A percentile compares a stretch with the other conserved stretches of the same genome.
Evolutionary conservation across 2,888 invertebrate species (phyloP).

Genomic region (Cremastobaeus sp.): DNA sequence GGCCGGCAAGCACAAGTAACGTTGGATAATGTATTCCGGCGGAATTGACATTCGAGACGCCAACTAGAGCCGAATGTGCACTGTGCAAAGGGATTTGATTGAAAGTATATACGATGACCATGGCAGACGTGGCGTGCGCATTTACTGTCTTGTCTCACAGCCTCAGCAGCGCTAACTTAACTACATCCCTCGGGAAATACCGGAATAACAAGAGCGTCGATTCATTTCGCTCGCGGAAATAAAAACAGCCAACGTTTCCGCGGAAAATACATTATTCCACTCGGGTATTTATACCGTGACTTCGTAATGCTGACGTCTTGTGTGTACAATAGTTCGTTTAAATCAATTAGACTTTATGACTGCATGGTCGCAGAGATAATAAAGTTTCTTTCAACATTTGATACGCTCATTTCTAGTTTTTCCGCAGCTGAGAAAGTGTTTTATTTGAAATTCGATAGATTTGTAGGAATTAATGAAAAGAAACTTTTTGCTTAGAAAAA

Average conservation of each 20-base stretch:
- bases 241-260: conserved; percentile 31
- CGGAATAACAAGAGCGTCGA: conserved; percentile 45
- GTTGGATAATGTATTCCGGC: conserved; percentile 64
- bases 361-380: conserved; percentile 26
- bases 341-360: conserved; percentile 54
- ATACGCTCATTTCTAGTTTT: conserved; percentile 7
- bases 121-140: conserved; percentile 66
- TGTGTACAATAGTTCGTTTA: conserved; percentile 26
- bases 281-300: conserved; percentile 27
- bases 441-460: conserved; percentile 41
- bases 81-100: conserved; percentile 64
- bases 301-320: conserved; percentile 37
- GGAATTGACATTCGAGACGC: conserved; percentile 63
- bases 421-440: conserved; percentile 25
- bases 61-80: conserved; percentile 49
- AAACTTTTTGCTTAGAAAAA: neutral
- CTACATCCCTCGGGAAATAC: conserved; percentile 43
- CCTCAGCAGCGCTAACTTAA: conserved; percentile 65
- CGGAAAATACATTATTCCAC: conserved; percentile 42
- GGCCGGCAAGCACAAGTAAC: conserved; percentile 58
- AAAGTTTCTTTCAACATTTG: conserved; percentile 27
- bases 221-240: conserved; percentile 40
- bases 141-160: conserved; percentile 65
- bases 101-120: conserved; percentile 69
- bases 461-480: conserved; percentile 25